Evolutionary conservation across 2,888 invertebrate species (phyloP).

Genomic region (Tipula lateralis): DNA sequence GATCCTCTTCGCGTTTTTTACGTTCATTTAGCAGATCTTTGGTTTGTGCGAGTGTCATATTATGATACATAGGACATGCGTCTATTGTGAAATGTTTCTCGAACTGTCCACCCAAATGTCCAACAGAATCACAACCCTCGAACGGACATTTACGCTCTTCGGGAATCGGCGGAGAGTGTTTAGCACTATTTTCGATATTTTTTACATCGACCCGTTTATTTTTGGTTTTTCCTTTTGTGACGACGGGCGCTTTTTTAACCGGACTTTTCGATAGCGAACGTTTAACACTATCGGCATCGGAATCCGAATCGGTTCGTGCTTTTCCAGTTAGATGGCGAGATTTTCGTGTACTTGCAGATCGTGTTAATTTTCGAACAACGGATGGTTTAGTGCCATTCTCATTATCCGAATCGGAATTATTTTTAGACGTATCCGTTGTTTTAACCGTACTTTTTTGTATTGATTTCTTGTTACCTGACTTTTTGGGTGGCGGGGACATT

Average conservation of each 20-base stretch:
- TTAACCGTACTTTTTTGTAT: slow-evolving; percentile 41
- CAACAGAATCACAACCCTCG: slow-evolving; percentile 81
- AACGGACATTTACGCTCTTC: slow-evolving; percentile 77
- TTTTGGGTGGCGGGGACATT: slow-evolving; percentile 36
- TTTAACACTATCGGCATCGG: slow-evolving; percentile 43
- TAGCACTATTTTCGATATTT: background rate
- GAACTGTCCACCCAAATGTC: slow-evolving; percentile 77
- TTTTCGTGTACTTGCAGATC: slow-evolving; percentile 64
- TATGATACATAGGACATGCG: slow-evolving; percentile 89
- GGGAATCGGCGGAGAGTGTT: slow-evolving; percentile 43
- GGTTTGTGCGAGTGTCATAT: slow-evolving; percentile 69
- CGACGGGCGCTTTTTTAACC: slow-evolving; percentile 55
- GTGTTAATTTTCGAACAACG: slow-evolving; percentile 58
- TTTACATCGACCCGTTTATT: slow-evolving; percentile 42
- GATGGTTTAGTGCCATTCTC: slow-evolving; percentile 33
- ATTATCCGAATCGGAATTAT: slow-evolving; percentile 55
- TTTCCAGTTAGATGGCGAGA: slow-evolving; percentile 58
- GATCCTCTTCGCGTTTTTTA: slow-evolving; percentile 55
- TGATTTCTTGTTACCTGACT: slow-evolving; percentile 37
- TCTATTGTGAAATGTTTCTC: slow-evolving; percentile 82
- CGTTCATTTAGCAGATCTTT: slow-evolving; percentile 56
- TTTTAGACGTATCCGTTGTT: slow-evolving; percentile 43
- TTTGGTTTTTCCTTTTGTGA: slow-evolving; percentile 50
- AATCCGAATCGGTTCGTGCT: slow-evolving; percentile 43
- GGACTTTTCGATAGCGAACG: slow-evolving; percentile 59